Base-by-base conservation (phyloP, 2,113 vertebrate genomes). In the Hippoglossus stenolepis region DNA sequence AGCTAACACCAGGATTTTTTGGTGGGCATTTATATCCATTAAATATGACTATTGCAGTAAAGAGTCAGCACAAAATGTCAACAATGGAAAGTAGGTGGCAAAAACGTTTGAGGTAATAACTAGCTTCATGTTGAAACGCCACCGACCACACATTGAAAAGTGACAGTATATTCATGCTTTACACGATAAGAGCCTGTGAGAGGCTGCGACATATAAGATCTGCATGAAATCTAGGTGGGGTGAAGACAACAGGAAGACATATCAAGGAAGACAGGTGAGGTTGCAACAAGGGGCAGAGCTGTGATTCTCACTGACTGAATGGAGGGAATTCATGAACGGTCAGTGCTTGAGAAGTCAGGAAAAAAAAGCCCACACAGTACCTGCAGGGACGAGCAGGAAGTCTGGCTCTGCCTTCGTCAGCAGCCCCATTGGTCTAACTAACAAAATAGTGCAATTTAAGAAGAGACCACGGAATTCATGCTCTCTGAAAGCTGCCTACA, bases 401-500 rank as follows among this genome's bases (percentile, higher is more conserved):
- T 64, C 67, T 7, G 59, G 73, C 63, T 82, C 83, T 70, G 59
- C 77, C 87, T 70, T 68, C 76, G 77, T 13, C 53, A 74, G 86
- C 87, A 87, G 84, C 84, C 61, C 79, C 75, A 60, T 85, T 73
- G 91, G 88, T 85, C 82, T 67, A 77, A 74, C 75, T 85, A 88
- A 92, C 80, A 89, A 91, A 91, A 89, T 93, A 93, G 93, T 93
- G 93, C 93, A 93, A 93, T 93, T 91, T 81, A 87, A 91, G 71
- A 77, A 85, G 88, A 91, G 91, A 92, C 71, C 89, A 91, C 84
- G 51, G 63, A 70, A 84, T 51, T 66, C 73, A 75, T 85, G 90
- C 65, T 90, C 91, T 92, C 91, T 91, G 85, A 89, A 93, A 93
- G 93, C 93, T 93, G 93, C 93, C 93, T 81, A 82, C 80, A 86